These are phyloP conservation scores for Cloeon dipterum DNA, from an alignment of 2,888 invertebrate species.

Conservation along the genomic window DNA sequence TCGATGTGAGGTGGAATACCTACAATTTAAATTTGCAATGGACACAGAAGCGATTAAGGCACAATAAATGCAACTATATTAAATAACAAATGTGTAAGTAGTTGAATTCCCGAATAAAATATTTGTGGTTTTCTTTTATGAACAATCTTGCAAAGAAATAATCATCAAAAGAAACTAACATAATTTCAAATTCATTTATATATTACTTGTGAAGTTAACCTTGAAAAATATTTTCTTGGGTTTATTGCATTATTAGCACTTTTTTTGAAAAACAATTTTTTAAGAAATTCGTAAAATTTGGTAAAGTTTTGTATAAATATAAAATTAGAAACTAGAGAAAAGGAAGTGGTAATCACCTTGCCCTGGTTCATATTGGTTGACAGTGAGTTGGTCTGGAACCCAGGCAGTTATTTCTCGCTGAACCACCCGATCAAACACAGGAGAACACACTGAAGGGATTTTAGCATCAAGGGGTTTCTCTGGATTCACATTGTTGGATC, in stretches of 20 bases:
- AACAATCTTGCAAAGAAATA: constrained; percentile 1
- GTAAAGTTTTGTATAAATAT: neutral
- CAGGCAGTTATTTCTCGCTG: constrained; percentile 17
- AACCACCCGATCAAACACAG: constrained; percentile 34
- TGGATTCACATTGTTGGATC: constrained; percentile 61
- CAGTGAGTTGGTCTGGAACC: constrained; percentile 59
- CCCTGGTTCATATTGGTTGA: constrained; percentile 63
- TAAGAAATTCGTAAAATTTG: neutral
- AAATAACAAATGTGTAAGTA: neutral
- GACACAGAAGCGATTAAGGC: too few relatives aligned
- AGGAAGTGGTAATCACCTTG: constrained; percentile 38
- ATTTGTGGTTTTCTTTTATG: neutral
- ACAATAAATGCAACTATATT: too few relatives aligned
- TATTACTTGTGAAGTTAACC: neutral
- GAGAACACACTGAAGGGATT: constrained; percentile 46
- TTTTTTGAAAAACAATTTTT: constrained; percentile 2
- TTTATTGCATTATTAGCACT: too few relatives aligned
- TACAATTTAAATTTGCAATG: constrained; percentile 19
- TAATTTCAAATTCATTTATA: neutral
- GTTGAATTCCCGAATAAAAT: neutral
- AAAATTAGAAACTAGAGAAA: too few relatives aligned
- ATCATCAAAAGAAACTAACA: neutral
- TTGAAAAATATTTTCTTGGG: too few relatives aligned
- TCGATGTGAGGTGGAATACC: constrained; percentile 92
- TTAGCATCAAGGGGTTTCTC: constrained; percentile 33